Evolutionary conservation across 2,888 invertebrate species (phyloP).

Genomic region (Heliconius erato): DNA sequence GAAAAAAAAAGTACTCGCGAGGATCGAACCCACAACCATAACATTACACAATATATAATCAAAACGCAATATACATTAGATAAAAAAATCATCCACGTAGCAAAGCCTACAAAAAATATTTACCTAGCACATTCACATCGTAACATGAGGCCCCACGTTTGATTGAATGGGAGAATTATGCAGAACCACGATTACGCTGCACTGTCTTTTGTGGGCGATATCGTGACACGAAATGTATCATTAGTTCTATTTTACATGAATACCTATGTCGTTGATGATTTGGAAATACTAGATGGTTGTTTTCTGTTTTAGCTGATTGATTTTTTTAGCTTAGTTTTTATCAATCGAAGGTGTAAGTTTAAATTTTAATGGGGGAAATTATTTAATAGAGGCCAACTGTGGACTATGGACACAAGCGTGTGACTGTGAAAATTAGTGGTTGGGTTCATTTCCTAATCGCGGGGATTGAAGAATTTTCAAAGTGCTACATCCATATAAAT

Average conservation of each 20-base stretch:
- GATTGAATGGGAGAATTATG: slow-evolving; percentile 78
- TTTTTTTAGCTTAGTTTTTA: too few relatives aligned
- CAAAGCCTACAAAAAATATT: slow-evolving; percentile 20
- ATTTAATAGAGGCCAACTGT: too few relatives aligned
- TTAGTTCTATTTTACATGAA: slow-evolving; percentile 2
- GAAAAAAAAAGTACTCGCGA: background rate
- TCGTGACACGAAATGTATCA: slow-evolving; percentile 16
- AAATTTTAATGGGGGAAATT: too few relatives aligned
- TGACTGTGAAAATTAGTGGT: too few relatives aligned
- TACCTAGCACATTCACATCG: slow-evolving; percentile 61
- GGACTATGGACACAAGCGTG: too few relatives aligned
- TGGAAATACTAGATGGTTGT: background rate
- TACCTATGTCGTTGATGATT: background rate
- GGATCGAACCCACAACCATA: background rate
- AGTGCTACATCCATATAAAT: too few relatives aligned
- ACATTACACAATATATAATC: background rate
- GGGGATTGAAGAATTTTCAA: too few relatives aligned
- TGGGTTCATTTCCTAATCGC: too few relatives aligned
- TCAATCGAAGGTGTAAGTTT: too few relatives aligned
- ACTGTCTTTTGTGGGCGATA: slow-evolving; percentile 24
- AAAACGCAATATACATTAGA: background rate
- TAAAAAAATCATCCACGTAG: slow-evolving; percentile 9
- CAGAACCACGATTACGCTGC: slow-evolving; percentile 48
- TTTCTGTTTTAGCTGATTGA: background rate
- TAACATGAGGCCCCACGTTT: slow-evolving; percentile 67